phyloP scores from a whole-genome alignment of 1,140 invertebrate species.

The Globodera rostochiensis region DNA sequence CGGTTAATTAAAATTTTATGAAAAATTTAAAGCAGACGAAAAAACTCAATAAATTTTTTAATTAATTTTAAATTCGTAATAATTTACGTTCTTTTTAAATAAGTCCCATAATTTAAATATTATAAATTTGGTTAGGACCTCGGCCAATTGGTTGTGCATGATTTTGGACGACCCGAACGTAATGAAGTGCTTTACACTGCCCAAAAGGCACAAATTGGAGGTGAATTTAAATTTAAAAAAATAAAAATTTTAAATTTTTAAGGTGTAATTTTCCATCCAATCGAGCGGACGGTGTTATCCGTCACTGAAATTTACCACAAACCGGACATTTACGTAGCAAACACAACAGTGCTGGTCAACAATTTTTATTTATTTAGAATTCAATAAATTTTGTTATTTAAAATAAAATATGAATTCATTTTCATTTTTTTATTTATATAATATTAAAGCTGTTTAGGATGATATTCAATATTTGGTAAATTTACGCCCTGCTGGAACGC shows the following conservation, averaged over 20 bases:
- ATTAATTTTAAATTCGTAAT: too few species aligned
- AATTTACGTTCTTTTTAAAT: too few species aligned
- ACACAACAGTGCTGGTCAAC: slow-evolving; percentile 55
- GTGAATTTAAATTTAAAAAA: slow-evolving; percentile 1
- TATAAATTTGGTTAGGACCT: slow-evolving; percentile 44
- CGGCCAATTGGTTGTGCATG: slow-evolving; percentile 56
- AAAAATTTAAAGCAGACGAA: not conserved
- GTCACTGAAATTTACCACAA: slow-evolving; percentile 63
- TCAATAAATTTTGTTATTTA: not conserved
- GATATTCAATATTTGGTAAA: slow-evolving; percentile 65
- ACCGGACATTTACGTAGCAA: slow-evolving; percentile 63
- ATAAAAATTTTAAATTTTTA: not conserved
- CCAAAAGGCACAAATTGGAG: slow-evolving; percentile 55
- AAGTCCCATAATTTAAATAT: too few species aligned
- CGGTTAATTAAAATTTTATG: slow-evolving; percentile 19
- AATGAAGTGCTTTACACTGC: slow-evolving; percentile 62
- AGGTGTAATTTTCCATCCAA: slow-evolving; percentile 59
- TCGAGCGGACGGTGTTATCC: slow-evolving; percentile 60
- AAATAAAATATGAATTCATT: not conserved
- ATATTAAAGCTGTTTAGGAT: slow-evolving; percentile 37
- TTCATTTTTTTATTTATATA: too few species aligned
- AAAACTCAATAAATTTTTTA: too few species aligned
- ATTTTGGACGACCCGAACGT: slow-evolving; percentile 59
- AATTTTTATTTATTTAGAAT: not conserved
- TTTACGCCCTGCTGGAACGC: slow-evolving; percentile 51